Percentiles rank a stretch among this genome's conserved stretches.
Evolutionary conservation across 2,113 vertebrate species (phyloP).

Genomic region (Heterotilapia buettikoferi): DNA sequence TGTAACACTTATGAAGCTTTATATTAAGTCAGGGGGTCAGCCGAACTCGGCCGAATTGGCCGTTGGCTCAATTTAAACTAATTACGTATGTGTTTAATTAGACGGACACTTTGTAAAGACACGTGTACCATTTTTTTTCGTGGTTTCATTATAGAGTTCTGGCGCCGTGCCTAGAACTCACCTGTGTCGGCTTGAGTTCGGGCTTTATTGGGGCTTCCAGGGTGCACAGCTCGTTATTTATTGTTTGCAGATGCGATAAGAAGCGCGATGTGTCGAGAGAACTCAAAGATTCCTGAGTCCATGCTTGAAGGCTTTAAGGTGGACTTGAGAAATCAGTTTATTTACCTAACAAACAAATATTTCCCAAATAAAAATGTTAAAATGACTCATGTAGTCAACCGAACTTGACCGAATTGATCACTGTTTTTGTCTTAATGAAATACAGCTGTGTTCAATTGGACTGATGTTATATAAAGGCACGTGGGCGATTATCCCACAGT

Average conservation of each 20-base stretch:
- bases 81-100: accelerated
- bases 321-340: not conserved
- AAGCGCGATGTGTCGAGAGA: not conserved
- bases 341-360: not conserved
- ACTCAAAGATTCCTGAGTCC: not conserved
- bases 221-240: not conserved
- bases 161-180: not conserved
- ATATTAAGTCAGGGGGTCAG: accelerated
- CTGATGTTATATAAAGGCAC: accelerated
- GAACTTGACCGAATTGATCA: not conserved
- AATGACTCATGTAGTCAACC: not conserved
- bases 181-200: not conserved
- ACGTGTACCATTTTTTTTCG: not conserved
- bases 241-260: not conserved
- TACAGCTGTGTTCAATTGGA: not conserved
- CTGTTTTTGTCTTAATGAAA: not conserved
- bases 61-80: accelerated
- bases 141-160: not conserved
- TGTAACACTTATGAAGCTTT: not conserved
- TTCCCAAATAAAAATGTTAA: not conserved
- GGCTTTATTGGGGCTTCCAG: not conserved
- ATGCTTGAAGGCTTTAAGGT: not conserved
- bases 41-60: not conserved
- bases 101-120: not conserved
- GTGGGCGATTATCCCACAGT: not conserved